Percentiles rank a stretch among this genome's conserved stretches.
Conservation (phyloP, 2,797 vertebrate genomes). For the Pampus argenteus region DNA sequence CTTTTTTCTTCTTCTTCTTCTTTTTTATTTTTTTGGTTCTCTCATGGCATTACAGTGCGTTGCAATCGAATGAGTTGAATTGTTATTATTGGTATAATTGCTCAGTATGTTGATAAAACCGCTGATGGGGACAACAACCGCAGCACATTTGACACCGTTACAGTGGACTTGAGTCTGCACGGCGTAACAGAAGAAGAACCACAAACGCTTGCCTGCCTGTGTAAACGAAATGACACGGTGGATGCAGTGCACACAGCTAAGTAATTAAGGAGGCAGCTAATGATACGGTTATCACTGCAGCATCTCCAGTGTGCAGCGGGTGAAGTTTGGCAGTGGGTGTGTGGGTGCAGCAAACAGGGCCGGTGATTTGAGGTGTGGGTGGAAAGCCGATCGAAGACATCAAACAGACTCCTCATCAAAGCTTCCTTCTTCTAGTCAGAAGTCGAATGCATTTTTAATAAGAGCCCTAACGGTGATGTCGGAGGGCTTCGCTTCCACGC, state of each 20-base stretch:
- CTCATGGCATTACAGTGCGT: neutral
- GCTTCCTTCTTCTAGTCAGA: slow-evolving; percentile 54
- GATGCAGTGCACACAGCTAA: neutral
- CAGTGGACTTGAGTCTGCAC: neutral
- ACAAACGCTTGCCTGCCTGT: neutral
- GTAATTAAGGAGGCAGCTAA: slow-evolving; percentile 44
- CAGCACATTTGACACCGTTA: neutral
- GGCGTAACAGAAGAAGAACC: neutral
- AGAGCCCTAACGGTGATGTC: slow-evolving; percentile 17
- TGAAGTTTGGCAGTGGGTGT: slow-evolving; percentile 67
- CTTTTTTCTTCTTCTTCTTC: neutral
- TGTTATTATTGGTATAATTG: neutral
- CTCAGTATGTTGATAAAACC: neutral
- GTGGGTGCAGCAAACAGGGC: slow-evolving; percentile 66
- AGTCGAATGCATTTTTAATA: slow-evolving; percentile 64
- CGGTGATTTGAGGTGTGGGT: slow-evolving; percentile 68
- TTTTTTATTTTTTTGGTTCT: no score
- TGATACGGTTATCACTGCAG: slow-evolving; percentile 60
- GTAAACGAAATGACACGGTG: neutral
- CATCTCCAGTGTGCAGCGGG: slow-evolving; percentile 52
- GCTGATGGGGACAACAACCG: neutral
- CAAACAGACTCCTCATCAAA: slow-evolving; percentile 77
- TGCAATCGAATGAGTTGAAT: neutral
- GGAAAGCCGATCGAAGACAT: slow-evolving; percentile 68
- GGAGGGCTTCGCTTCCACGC: slow-evolving; percentile 18